Conservation (phyloP, 2,888 invertebrate species). For the Sinhomidia bicolor region DNA sequence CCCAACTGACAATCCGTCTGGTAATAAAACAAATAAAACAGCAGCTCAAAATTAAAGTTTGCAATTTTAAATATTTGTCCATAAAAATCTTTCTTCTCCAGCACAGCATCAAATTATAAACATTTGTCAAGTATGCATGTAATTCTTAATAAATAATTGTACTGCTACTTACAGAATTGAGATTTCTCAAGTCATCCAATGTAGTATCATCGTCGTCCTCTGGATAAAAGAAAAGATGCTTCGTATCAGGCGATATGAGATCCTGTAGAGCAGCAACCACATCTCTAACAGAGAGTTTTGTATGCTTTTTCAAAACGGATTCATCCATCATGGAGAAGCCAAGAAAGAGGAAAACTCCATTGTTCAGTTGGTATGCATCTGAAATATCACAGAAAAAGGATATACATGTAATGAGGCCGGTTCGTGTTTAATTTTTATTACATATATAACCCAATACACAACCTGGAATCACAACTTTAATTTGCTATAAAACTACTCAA, state of each 20-base stretch:
- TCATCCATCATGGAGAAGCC: constrained; percentile 96
- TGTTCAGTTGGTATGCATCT: constrained; percentile 90
- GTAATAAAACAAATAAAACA: constrained; percentile 73
- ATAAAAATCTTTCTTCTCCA: too few species aligned
- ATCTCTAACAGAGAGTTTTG: constrained; percentile 92
- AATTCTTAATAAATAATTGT: too few species aligned
- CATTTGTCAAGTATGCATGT: too few species aligned
- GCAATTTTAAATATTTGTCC: too few species aligned
- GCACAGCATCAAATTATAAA: too few species aligned
- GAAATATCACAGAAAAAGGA: constrained; percentile 24
- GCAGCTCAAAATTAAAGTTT: not conserved
- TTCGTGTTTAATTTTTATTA: not conserved
- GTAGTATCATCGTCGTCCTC: constrained; percentile 75
- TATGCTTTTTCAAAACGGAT: constrained; percentile 90
- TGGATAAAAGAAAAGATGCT: constrained; percentile 78
- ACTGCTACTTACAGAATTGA: constrained; percentile 80
- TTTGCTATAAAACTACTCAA: not conserved
- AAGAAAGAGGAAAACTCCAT: constrained; percentile 93
- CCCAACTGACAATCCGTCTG: constrained; percentile 93
- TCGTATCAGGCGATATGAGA: constrained; percentile 79
- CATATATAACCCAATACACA: not conserved
- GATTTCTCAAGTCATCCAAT: constrained; percentile 72
- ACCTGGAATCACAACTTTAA: too few species aligned
- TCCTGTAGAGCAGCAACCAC: constrained; percentile 90
- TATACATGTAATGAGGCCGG: too few species aligned